Conservation (phyloP, 2,888 invertebrate species). For the Magallana nippona region DNA sequence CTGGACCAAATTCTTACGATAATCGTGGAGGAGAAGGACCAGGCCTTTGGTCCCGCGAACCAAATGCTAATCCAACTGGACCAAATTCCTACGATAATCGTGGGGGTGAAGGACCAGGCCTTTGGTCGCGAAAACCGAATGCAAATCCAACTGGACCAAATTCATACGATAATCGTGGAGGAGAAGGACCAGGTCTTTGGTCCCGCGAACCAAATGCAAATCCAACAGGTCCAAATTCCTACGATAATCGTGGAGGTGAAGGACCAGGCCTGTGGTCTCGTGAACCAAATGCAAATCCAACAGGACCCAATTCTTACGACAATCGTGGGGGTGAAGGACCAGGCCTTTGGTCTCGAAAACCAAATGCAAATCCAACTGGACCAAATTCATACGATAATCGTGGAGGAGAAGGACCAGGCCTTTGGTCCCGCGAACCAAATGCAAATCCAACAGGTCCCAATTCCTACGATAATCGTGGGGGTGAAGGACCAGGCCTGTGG, state of each 20-base stretch:
- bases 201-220: constrained; percentile 6
- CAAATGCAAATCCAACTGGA: neutral
- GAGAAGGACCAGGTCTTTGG: neutral
- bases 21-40: constrained; percentile 17
- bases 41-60: neutral
- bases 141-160: neutral
- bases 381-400: constrained; percentile 13
- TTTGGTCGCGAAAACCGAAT: neutral
- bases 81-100: constrained; percentile 16
- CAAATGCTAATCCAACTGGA: neutral
- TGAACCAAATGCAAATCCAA: constrained; percentile 3
- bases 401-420: neutral
- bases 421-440: neutral
- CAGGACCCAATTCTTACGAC: neutral
- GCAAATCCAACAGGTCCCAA: neutral
- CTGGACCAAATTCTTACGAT: neutral
- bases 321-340: constrained; percentile 11
- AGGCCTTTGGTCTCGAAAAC: neutral
- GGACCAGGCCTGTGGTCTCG: neutral
- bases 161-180: constrained; percentile 7
- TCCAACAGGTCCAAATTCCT: neutral
- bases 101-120: neutral
- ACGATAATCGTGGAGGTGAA: constrained; percentile 15
- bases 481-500: neutral
- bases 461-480: neutral